Percentiles rank a stretch among this genome's conserved stretches.
Evolutionary conservation across 1,140 invertebrate species (phyloP).

Genomic region (Tetramorium simillimum): DNA sequence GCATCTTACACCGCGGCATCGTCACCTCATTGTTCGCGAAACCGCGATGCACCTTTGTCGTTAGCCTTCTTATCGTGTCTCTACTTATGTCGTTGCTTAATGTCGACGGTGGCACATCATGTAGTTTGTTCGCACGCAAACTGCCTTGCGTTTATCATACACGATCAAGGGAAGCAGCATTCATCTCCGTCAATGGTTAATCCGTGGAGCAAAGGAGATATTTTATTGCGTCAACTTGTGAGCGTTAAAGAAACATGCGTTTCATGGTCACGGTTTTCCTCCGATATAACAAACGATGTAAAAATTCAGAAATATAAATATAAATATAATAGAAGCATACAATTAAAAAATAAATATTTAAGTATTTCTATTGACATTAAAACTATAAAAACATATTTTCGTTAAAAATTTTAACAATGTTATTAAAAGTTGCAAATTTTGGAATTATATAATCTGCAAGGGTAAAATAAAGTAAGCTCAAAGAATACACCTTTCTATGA

Average conservation of each 20-base stretch:
- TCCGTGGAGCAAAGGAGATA: neutral
- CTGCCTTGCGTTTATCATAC: conserved; percentile 23
- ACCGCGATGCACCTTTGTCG: conserved; percentile 52
- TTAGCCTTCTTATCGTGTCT: conserved; percentile 44
- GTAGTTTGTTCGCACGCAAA: conserved; percentile 39
- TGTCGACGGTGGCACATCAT: conserved; percentile 32
- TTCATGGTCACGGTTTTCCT: neutral
- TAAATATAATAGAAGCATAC: neutral
- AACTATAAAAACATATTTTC: neutral
- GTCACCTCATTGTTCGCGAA: conserved; percentile 61
- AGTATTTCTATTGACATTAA: neutral
- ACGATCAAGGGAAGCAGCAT: conserved; percentile 20
- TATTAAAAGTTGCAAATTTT: neutral
- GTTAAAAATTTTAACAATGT: neutral
- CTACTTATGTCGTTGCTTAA: conserved; percentile 41
- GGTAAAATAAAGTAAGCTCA: neutral
- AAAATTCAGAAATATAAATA: neutral
- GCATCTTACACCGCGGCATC: conserved; percentile 28
- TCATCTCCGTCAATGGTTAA: conserved; percentile 16
- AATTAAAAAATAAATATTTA: neutral
- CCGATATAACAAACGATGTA: neutral
- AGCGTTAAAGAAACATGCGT: neutral
- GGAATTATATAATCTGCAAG: neutral
- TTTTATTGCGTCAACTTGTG: conserved; percentile 13
- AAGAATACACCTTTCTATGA: neutral